A percentile compares a stretch with the other conserved stretches of the same genome.
Conservation (phyloP, 2,888 invertebrate species). For the Meloe dianella region DNA sequence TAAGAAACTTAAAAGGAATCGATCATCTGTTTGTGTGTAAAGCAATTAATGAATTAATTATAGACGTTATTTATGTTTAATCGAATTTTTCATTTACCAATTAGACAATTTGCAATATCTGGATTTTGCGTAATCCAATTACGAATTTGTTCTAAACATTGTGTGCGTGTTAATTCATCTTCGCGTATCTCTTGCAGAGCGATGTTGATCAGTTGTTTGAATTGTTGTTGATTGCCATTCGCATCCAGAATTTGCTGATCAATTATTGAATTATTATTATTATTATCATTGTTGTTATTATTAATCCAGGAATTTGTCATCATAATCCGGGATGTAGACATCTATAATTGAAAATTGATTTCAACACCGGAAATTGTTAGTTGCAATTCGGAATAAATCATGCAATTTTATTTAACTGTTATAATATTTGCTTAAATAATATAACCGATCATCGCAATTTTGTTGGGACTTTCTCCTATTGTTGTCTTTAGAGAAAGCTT, state of each 20-base stretch:
- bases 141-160: conserved; percentile 69
- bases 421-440: not conserved
- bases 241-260: conserved; percentile 18
- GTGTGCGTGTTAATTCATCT: conserved; percentile 67
- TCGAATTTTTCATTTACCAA: conserved; percentile 60
- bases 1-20: conserved; percentile 76
- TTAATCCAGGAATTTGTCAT: conserved; percentile 48
- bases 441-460: not conserved
- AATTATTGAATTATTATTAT: not conserved
- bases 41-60: not conserved
- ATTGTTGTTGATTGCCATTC: not conserved
- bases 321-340: conserved; percentile 52
- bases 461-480: not conserved
- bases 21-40: conserved; percentile 65
- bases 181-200: conserved; percentile 75
- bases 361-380: not conserved
- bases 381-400: no score
- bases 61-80: not conserved
- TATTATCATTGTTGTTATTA: conserved; percentile 20
- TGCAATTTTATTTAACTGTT: not conserved
- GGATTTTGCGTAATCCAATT: conserved; percentile 75
- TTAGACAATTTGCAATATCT: conserved; percentile 72
- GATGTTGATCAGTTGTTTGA: conserved; percentile 56
- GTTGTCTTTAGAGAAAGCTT: not conserved
- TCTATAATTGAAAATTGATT: conserved; percentile 32